Percentiles rank a stretch among this genome's conserved stretches.
Conservation (phyloP, 1,140 invertebrate species). For the Anastatus disparis region DNA sequence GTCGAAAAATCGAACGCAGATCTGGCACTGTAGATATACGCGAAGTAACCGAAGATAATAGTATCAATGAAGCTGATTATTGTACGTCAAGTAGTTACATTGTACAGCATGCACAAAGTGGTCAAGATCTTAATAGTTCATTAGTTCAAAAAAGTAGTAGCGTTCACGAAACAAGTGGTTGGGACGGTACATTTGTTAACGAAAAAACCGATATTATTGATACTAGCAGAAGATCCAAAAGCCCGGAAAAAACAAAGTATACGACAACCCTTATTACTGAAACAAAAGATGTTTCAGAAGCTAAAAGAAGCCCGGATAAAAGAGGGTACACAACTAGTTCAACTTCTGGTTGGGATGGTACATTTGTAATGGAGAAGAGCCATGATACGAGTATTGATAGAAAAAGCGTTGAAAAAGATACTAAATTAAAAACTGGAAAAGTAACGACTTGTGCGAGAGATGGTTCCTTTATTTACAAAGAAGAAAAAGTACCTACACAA, state of each 20-base stretch:
- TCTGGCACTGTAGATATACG: slow-evolving; percentile 47
- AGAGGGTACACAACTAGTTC: slow-evolving; percentile 1
- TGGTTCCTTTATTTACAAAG: slow-evolving; percentile 50
- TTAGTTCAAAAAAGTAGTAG: background rate
- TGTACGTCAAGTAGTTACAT: slow-evolving; percentile 52
- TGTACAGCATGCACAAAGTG: slow-evolving; percentile 52
- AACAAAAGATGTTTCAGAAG: background rate
- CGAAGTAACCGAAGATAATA: slow-evolving; percentile 57
- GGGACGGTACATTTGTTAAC: slow-evolving; percentile 43
- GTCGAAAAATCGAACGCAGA: slow-evolving; percentile 19
- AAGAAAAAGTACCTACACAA: slow-evolving; percentile 40
- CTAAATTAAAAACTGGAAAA: too few species aligned
- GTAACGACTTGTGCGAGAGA: slow-evolving; percentile 49
- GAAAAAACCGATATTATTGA: slow-evolving; percentile 18
- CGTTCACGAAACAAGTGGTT: slow-evolving; percentile 17
- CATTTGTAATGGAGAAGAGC: slow-evolving; percentile 42
- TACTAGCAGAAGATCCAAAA: background rate
- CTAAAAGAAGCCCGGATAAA: background rate
- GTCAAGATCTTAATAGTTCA: too few species aligned
- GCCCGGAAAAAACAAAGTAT: background rate
- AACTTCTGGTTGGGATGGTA: slow-evolving; percentile 42
- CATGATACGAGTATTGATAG: background rate
- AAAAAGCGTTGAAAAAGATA: background rate
- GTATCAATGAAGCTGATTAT: slow-evolving; percentile 58
- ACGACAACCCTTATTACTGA: slow-evolving; percentile 24